These are phyloP conservation scores for Chydorus sphaericus DNA, from an alignment of 2,888 invertebrate genomes.

Conservation along the genomic window DNA sequence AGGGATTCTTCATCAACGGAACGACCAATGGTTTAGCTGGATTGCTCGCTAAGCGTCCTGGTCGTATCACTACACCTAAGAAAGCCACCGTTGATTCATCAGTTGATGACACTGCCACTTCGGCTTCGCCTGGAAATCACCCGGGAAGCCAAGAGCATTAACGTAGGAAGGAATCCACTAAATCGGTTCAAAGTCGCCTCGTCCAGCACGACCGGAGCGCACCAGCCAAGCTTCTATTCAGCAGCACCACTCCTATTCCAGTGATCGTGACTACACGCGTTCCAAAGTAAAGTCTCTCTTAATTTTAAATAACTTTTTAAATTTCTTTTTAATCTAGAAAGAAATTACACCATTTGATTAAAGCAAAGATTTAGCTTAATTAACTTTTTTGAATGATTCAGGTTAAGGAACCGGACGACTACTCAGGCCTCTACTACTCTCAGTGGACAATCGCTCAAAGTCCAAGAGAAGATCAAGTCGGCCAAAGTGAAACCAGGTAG, in stretches of 20 bases:
- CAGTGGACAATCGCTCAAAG: background rate
- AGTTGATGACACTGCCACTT: background rate
- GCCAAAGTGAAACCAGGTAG: no score
- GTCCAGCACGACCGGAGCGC: no score
- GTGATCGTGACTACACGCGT: no score
- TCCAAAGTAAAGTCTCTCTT: no score
- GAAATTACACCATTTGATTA: no score
- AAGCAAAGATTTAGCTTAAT: no score
- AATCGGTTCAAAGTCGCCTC: background rate
- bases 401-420: background rate
- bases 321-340: no score
- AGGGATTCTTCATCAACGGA: background rate
- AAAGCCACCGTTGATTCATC: background rate
- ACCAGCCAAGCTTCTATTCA: no score
- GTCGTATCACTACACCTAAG: background rate
- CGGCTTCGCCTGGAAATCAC: background rate
- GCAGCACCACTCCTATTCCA: no score
- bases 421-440: background rate
- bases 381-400: no score
- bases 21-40: background rate
- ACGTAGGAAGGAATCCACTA: background rate
- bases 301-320: no score
- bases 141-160: background rate
- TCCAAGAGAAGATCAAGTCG: no score
- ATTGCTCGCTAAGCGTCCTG: background rate